Base-by-base conservation (phyloP, 2,113 vertebrate species). In the Melospiza melodia region DNA sequence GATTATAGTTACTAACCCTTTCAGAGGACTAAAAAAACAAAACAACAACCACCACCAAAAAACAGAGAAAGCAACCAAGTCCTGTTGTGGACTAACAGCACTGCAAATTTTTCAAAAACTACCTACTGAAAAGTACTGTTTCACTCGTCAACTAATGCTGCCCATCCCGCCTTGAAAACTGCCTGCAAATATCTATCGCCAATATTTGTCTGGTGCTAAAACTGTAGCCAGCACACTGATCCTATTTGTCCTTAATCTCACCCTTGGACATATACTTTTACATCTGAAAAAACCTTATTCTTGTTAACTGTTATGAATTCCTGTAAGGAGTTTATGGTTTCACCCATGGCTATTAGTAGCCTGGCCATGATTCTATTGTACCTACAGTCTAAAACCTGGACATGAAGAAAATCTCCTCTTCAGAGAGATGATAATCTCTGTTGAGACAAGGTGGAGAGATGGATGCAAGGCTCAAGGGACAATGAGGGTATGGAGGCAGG, bases 131-230 rank as follows among this genome's bases (percentile, higher is more conserved):
- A 67, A 28, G 3, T 66, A 21, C 46, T 4, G 1, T 77, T 74
- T 78, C 52, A 78, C 15, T 63, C 0, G 0, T n/a, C 10, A 19
- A 22, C 13, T 71, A 15, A 41, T 37, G 24, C 2, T 3, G 2
- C 4, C 3, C 4, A 10, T 15, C 0, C 3, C 3, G 28, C 5
- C n/a, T 69, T 58, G 51, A 76, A 59, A 86, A 52, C 30, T 67
- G 3, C 39, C 59, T 62, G n/a, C 30, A 78, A 78, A 24, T 84
- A 80, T 39, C 37, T 52, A 4, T 28, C 67, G 43, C 62, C 61
- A 35, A 41, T 28, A n/a, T 13, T 55, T 87, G 37, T 48, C 30
- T 84, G 48, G 55, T 58, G 43, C 44, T 78, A 59, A 48, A 92
- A 75, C 33, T 78, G 25, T 51, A 44, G 46, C 39, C 31, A 59